These are phyloP conservation scores for Scelioninae gen. 1 DNA, from an alignment of 2,888 invertebrate genomes.

Conservation along the genomic window DNA sequence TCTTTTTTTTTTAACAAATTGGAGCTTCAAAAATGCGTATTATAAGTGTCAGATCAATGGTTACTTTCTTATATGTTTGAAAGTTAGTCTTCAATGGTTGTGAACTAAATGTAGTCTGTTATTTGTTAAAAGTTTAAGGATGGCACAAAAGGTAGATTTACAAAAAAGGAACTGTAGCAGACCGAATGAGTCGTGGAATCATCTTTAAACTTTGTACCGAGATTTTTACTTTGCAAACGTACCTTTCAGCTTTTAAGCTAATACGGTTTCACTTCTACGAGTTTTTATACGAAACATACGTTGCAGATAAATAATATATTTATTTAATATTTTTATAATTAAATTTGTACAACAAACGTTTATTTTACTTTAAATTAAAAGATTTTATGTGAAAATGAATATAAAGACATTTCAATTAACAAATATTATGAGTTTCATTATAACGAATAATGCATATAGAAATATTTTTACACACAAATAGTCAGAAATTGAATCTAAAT, in stretches of 20 bases:
- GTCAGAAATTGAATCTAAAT: too few species aligned
- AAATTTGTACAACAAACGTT: too few species aligned
- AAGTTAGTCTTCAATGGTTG: constrained; percentile 38
- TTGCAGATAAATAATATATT: constrained; percentile 1
- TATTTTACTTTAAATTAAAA: too few species aligned
- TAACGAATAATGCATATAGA: too few species aligned
- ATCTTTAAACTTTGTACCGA: constrained; percentile 59
- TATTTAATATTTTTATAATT: neutral
- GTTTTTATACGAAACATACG: constrained; percentile 13
- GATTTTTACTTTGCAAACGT: constrained; percentile 55
- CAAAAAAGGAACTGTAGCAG: constrained; percentile 12
- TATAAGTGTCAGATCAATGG: constrained; percentile 9
- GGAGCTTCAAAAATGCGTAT: neutral
- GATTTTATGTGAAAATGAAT: too few species aligned
- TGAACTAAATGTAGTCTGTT: constrained; percentile 40
- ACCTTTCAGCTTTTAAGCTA: constrained; percentile 46
- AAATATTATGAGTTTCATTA: too few species aligned
- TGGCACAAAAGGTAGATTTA: constrained; percentile 45
- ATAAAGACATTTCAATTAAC: too few species aligned
- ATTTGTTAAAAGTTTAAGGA: constrained; percentile 50
- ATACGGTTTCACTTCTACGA: constrained; percentile 34
- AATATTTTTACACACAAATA: too few species aligned
- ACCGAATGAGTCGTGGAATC: constrained; percentile 41
- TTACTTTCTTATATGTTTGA: constrained; percentile 14
- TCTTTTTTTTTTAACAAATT: neutral